phyloP scores from a whole-genome alignment of 2,888 invertebrate genomes.

The Phalera bucephala region DNA sequence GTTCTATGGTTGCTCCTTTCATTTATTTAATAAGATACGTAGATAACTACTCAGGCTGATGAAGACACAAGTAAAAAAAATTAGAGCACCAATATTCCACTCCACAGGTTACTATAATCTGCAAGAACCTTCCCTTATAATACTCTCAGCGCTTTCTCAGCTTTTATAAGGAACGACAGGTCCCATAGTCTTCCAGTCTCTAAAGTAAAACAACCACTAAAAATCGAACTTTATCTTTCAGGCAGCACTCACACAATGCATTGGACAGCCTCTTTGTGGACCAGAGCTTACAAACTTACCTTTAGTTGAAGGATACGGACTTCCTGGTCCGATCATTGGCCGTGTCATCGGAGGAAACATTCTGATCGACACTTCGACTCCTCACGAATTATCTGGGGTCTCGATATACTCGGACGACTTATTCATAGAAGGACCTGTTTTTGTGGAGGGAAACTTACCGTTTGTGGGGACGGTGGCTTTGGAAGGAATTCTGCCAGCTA shows the following conservation, averaged over 20 bases:
- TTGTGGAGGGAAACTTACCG: conserved; percentile 41
- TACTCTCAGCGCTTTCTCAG: not conserved
- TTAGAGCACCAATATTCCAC: too few species aligned
- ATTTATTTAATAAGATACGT: too few species aligned
- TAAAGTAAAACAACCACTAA: not conserved
- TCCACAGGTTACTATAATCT: not conserved
- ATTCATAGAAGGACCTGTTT: conserved; percentile 38
- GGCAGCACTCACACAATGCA: conserved; percentile 21
- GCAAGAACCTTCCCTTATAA: not conserved
- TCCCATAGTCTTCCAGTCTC: not conserved
- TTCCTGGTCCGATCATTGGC: conserved; percentile 6
- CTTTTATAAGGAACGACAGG: not conserved
- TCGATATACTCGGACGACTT: conserved; percentile 37
- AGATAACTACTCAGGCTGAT: too few species aligned
- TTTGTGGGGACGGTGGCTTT: conserved; percentile 43
- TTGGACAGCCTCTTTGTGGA: conserved; percentile 1
- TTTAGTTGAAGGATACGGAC: not conserved
- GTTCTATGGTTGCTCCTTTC: too few species aligned
- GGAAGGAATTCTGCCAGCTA: conserved; percentile 37
- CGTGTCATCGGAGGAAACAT: conserved; percentile 26
- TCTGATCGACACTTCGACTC: conserved; percentile 23
- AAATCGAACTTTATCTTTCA: conserved; percentile 5
- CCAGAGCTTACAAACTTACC: not conserved
- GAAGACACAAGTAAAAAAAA: too few species aligned
- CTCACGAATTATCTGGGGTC: conserved; percentile 20